Evolutionary conservation across 2,888 invertebrate genomes (phyloP).

Genomic region (Microdon myrmicae): DNA sequence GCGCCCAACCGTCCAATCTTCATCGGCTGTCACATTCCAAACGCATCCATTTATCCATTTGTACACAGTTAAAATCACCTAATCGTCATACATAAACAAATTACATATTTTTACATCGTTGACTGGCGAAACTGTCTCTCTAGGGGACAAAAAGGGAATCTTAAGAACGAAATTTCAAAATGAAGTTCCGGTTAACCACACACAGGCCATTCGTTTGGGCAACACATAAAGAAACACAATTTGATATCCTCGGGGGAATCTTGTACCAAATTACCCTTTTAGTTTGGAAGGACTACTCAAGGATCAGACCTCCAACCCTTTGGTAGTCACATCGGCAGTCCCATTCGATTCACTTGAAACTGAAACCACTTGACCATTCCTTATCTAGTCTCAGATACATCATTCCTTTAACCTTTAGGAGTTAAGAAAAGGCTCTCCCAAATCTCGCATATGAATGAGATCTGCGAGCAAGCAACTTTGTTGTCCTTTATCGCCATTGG

Average conservation of each 20-base stretch:
- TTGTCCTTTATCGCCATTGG: too few species aligned
- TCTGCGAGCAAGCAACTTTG: too few species aligned
- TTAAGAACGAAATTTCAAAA: conserved; percentile 9
- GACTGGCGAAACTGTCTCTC: conserved; percentile 19
- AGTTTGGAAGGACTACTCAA: conserved; percentile 26
- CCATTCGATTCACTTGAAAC: conserved; percentile 46
- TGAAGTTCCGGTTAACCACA: conserved; percentile 52
- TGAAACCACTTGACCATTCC: conserved; percentile 42
- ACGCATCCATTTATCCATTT: conserved; percentile 42
- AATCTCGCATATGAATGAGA: conserved; percentile 29
- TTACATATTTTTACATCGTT: conserved; percentile 47
- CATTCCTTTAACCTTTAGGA: conserved; percentile 25
- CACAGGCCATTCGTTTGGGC: conserved; percentile 26
- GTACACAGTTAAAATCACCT: conserved; percentile 41
- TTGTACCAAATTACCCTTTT: conserved; percentile 43
- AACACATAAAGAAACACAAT: conserved; percentile 4
- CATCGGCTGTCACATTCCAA: conserved; percentile 30
- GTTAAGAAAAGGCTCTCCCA: background rate
- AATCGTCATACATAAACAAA: conserved; percentile 52
- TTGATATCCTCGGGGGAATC: conserved; percentile 38
- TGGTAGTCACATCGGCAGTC: conserved; percentile 8
- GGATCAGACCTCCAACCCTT: conserved; percentile 35
- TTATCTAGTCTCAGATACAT: conserved; percentile 17
- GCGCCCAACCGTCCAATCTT: conserved; percentile 20
- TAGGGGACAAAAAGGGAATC: conserved; percentile 32